Conservation (phyloP, 2,888 invertebrate species). For the Lacanobia oleracea region DNA sequence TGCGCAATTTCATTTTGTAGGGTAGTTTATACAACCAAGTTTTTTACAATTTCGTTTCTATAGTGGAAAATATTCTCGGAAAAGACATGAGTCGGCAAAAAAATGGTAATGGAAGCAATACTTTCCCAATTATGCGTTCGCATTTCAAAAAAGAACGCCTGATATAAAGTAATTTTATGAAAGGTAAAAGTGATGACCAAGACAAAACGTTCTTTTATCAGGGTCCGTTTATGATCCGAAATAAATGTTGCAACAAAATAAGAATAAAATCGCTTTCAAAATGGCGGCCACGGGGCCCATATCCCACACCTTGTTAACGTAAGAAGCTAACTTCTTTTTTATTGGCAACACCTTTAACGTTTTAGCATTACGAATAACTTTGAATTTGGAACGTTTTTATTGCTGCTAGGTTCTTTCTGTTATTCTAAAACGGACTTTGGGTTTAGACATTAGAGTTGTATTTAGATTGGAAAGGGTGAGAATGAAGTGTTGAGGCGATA, state of each 20-base stretch:
- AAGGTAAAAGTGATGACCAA: constrained; percentile 37
- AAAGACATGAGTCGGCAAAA: not conserved
- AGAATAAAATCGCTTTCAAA: constrained; percentile 62
- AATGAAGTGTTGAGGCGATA: constrained; percentile 79
- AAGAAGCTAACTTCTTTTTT: constrained; percentile 90
- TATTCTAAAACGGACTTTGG: constrained; percentile 65
- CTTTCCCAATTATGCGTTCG: not conserved
- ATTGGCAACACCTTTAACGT: constrained; percentile 88
- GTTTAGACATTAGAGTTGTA: not conserved
- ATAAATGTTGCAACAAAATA: constrained; percentile 64
- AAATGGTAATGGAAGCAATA: not conserved
- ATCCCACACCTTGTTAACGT: constrained; percentile 82
- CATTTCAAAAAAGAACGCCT: not conserved
- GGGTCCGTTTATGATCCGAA: constrained; percentile 61
- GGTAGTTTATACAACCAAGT: not conserved
- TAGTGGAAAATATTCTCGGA: not conserved
- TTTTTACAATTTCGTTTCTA: too few relatives aligned
- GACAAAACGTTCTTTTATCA: constrained; percentile 59
- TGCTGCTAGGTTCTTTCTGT: constrained; percentile 64
- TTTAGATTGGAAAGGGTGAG: constrained; percentile 39
- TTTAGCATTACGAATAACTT: constrained; percentile 87
- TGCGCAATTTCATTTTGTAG: too few relatives aligned
- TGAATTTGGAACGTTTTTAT: constrained; percentile 88
- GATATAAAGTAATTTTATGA: constrained; percentile 24
- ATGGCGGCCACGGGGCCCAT: constrained; percentile 75